Percentiles rank a stretch among this genome's conserved stretches.
Conservation (phyloP, 2,888 invertebrate genomes). For the Caenorhabditis sinica region DNA sequence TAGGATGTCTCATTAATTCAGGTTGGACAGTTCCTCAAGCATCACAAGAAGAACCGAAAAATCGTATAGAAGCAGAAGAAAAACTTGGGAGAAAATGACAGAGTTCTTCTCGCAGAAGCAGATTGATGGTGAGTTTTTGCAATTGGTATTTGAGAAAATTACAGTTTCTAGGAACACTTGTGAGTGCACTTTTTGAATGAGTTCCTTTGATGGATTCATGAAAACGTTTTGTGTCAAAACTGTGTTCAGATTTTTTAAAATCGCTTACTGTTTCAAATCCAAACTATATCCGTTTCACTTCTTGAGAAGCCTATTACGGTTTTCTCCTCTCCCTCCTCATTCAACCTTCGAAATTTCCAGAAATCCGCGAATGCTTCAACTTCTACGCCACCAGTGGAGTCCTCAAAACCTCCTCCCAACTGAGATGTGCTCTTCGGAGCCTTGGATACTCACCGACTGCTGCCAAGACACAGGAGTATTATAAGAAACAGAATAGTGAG, state of each 20-base stretch:
- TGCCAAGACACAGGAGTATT: slow-evolving; percentile 66
- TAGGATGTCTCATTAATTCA: background rate
- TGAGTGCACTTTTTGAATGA: background rate
- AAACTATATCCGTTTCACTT: too few relatives aligned
- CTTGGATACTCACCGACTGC: slow-evolving; percentile 72
- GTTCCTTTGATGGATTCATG: background rate
- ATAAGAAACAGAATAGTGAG: slow-evolving; percentile 59
- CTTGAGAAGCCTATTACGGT: too few relatives aligned
- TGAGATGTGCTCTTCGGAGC: slow-evolving; percentile 71
- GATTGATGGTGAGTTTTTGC: slow-evolving; percentile 69
- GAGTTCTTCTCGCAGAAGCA: slow-evolving; percentile 68
- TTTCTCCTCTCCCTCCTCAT: background rate
- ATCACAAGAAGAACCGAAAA: background rate
- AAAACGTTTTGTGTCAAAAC: background rate
- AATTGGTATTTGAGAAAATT: background rate
- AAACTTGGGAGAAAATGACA: slow-evolving; percentile 38
- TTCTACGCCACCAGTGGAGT: slow-evolving; percentile 66
- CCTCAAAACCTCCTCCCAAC: slow-evolving; percentile 63
- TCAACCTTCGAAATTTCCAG: slow-evolving; percentile 38
- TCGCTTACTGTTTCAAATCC: too few relatives aligned
- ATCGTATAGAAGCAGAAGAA: slow-evolving; percentile 15
- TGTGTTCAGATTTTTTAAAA: too few relatives aligned
- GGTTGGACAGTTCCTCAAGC: slow-evolving; percentile 7
- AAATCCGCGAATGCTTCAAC: slow-evolving; percentile 75
- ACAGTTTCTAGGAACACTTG: background rate